Conservation (phyloP, 2,113 vertebrate species). For the Odocoileus virginianus region DNA sequence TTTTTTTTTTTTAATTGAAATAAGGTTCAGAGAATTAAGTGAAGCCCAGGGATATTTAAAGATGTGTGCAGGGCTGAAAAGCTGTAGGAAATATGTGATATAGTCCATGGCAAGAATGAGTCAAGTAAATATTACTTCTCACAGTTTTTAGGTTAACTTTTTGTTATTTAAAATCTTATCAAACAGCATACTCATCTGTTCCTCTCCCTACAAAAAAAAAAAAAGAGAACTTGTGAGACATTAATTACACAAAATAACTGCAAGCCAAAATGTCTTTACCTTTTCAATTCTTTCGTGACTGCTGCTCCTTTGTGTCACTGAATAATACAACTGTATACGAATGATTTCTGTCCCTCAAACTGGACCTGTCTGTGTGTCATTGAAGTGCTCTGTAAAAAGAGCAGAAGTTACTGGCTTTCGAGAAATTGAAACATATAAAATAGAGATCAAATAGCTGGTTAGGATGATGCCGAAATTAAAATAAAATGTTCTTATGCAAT, state of each 20-base stretch:
- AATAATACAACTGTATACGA: background rate
- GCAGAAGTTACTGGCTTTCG: background rate
- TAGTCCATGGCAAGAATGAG: background rate
- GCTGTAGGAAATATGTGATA: background rate
- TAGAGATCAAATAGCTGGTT: background rate
- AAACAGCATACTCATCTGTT: background rate
- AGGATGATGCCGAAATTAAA: background rate
- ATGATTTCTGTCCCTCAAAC: background rate
- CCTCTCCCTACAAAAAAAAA: background rate
- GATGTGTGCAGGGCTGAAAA: background rate
- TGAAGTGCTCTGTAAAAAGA: background rate
- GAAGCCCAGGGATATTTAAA: constrained; percentile 31
- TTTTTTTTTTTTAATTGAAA: background rate
- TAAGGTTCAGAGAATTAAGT: background rate
- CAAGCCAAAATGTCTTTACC: constrained; percentile 6
- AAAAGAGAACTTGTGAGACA: background rate
- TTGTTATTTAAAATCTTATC: constrained; percentile 38
- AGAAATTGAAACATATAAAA: background rate
- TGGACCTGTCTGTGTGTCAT: background rate
- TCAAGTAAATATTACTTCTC: constrained; percentile 21
- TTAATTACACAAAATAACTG: background rate
- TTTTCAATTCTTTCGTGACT: background rate
- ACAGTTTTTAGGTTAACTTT: background rate
- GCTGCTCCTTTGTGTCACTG: background rate
- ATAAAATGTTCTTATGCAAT: background rate